These are phyloP conservation scores for Drosophila anomelani DNA, from an alignment of 2,888 invertebrate genomes.

Conservation along the genomic window DNA sequence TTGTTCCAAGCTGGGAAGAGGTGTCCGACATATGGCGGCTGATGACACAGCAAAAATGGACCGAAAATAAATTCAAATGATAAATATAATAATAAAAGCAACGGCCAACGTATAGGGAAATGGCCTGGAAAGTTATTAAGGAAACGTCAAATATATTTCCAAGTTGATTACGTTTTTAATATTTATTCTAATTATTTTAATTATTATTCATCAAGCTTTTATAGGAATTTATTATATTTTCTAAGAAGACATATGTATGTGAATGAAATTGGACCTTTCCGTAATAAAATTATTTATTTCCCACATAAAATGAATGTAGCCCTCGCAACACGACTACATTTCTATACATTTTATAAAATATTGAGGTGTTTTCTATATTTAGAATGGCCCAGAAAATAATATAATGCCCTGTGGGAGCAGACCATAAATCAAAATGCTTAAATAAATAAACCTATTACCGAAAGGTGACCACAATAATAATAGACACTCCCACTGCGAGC, in stretches of 20 bases:
- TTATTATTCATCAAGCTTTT: background rate
- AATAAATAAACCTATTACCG: background rate
- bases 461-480: background rate
- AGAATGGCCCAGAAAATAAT: no score
- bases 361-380: background rate
- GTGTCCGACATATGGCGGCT: constrained; percentile 25
- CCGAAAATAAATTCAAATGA: background rate
- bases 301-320: background rate
- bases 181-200: background rate
- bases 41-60: constrained; percentile 17
- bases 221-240: background rate
- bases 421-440: background rate
- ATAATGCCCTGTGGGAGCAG: no score
- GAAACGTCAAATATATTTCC: background rate
- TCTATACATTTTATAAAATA: background rate
- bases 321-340: background rate
- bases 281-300: background rate
- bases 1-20: constrained; percentile 30
- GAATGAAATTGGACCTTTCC: background rate
- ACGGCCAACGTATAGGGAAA: background rate
- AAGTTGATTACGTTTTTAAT: background rate
- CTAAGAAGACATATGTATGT: background rate
- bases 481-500: background rate
- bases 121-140: background rate
- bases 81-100: background rate